Evolutionary conservation across 1,140 invertebrate genomes (phyloP), one percentile per base, ranked within the genome.

Genomic region (Hermetia illucens): DNA sequence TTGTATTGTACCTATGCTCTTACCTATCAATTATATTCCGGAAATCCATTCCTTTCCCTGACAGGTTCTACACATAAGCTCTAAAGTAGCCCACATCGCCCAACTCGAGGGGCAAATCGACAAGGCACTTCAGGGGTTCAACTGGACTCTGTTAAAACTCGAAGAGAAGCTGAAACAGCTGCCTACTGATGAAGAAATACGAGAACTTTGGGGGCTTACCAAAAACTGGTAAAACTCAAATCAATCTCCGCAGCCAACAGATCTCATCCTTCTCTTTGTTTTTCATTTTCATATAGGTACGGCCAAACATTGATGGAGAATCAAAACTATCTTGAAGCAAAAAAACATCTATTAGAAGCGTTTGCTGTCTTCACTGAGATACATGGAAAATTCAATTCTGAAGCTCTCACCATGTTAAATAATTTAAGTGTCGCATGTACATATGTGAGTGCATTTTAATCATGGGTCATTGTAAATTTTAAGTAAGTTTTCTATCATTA

Each of bases 201-300:
- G 48, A 18, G 58, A 61, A 38, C 38, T 60, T 4, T 50, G 45
- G 29, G 57, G 53, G 22, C 18, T 46, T 86, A 85, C 61, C 56
- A 80, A 38, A 82, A 84, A 65, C 55, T 85, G 53, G 78, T 82
- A 32, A 75, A 74, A 62, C 30, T 13, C n/a, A 19, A 21, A 17
- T 41, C n/a, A 76, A 38, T 65, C 67, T 52, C 68, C 71, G 41
- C 66, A 79, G 45, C 63, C 62, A 43, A 56, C n/a, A n/a, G 66
- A 36, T 78, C 79, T 55, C 80, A 83, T 24, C 71, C 78, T 37
- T 48, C 71, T 34, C 86, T 86, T 1, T 89, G 77, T 53, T 65
- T 74, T 39, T 86, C 77, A 68, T 87, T 83, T 61, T 61, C 33
- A 62, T 88, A 4, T 72, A 87, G 79, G 74, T 92, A 89, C 66